These are phyloP conservation scores for Cinclus cinclus DNA, from an alignment of 2,113 vertebrate species.

Conservation along the genomic window DNA sequence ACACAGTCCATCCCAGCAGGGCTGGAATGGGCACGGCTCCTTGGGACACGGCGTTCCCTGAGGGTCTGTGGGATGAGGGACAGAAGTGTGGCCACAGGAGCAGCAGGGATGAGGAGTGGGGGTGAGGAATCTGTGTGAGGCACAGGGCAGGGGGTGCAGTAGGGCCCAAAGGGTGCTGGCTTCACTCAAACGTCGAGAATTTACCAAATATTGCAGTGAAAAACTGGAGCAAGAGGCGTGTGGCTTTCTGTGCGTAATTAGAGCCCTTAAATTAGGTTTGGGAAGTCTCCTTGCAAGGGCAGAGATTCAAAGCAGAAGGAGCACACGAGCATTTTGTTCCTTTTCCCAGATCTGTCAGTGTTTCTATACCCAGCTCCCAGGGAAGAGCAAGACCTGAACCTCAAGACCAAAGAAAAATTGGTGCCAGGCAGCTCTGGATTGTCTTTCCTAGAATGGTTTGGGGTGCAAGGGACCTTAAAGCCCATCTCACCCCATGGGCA, in stretches of 20 bases:
- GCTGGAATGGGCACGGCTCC: neutral
- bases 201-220: neutral
- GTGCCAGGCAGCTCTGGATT: neutral
- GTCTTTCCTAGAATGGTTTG: neutral
- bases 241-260: neutral
- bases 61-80: neutral
- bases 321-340: neutral
- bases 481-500: neutral
- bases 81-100: neutral
- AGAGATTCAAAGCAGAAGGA: neutral
- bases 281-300: conserved; percentile 4
- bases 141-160: neutral
- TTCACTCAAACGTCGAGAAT: neutral
- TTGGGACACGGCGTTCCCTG: neutral
- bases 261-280: neutral
- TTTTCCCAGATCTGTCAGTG: neutral
- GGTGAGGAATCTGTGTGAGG: fast-evolving
- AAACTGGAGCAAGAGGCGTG: neutral
- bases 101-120: neutral
- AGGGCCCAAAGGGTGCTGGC: neutral
- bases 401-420: fast-evolving
- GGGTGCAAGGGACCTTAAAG: neutral
- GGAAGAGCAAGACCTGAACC: neutral
- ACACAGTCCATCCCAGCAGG: neutral
- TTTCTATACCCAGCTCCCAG: neutral